phyloP scores from a whole-genome alignment of 2,113 vertebrate genomes.

The Oreochromis niloticus region DNA sequence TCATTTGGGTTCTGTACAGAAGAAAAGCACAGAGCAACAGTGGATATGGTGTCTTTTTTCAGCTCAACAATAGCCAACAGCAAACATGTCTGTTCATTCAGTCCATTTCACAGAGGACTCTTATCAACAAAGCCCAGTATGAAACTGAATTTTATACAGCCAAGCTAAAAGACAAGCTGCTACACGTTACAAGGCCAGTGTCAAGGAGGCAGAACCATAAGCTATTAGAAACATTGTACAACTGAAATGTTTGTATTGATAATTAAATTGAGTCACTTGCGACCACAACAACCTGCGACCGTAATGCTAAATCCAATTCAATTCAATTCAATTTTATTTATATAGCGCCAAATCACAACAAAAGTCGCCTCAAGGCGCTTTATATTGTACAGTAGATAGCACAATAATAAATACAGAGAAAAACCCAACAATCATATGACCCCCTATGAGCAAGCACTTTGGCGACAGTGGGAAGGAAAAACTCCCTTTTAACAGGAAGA shows the following conservation, averaged over 20 bases:
- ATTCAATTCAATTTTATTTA: too few species aligned
- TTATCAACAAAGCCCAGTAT: not conserved
- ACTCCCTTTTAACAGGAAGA: too few species aligned
- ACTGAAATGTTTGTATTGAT: not conserved
- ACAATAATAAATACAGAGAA: too few species aligned
- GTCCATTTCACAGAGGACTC: not conserved
- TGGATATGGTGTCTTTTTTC: not conserved
- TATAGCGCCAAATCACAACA: too few species aligned
- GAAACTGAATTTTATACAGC: not conserved
- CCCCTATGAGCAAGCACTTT: too few species aligned
- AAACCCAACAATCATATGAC: too few species aligned
- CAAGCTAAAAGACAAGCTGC: not conserved
- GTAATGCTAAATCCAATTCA: not conserved
- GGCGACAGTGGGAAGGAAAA: too few species aligned
- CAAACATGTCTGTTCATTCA: not conserved
- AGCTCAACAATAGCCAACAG: not conserved
- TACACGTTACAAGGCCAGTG: not conserved
- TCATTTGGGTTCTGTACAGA: not conserved
- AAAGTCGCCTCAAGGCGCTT: too few species aligned
- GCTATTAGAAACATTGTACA: not conserved
- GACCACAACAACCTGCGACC: not conserved
- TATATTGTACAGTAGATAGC: too few species aligned
- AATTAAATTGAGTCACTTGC: not conserved
- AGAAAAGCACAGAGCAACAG: not conserved
- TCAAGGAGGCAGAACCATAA: not conserved